phyloP scores from a whole-genome alignment of 2,888 invertebrate species.

The Agonopterix alstromeriana region DNA sequence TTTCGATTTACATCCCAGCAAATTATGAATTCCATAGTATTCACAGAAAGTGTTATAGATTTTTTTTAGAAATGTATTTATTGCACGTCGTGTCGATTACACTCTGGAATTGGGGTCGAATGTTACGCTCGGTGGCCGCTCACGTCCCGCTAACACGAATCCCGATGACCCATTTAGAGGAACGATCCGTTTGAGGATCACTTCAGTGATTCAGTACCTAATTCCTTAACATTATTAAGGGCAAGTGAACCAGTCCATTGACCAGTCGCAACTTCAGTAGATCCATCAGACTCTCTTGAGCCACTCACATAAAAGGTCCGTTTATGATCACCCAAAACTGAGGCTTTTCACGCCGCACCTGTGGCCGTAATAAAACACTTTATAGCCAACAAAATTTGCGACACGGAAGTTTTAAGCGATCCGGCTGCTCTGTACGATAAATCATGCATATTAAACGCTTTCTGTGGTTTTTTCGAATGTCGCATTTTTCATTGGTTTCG shows the following conservation, averaged over 20 bases:
- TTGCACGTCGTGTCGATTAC: too few relatives aligned
- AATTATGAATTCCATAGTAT: constrained; percentile 10
- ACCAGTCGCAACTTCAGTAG: neutral
- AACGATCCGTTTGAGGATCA: constrained; percentile 45
- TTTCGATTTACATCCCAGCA: constrained; percentile 13
- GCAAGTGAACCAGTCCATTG: constrained; percentile 17
- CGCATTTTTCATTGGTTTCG: neutral
- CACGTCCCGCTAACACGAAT: constrained; percentile 41
- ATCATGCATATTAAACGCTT: constrained; percentile 17
- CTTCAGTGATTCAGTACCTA: constrained; percentile 33
- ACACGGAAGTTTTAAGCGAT: constrained; percentile 36
- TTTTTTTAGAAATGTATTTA: too few relatives aligned
- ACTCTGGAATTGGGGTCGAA: constrained; percentile 25
- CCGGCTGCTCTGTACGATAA: constrained; percentile 26
- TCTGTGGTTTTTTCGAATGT: constrained; percentile 4
- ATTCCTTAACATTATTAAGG: constrained; percentile 13
- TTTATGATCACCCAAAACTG: constrained; percentile 47
- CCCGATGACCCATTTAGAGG: constrained; percentile 49
- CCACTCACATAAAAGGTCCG: constrained; percentile 3
- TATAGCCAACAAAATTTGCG: constrained; percentile 48
- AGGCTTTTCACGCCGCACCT: constrained; percentile 55
- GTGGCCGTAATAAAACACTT: constrained; percentile 57
- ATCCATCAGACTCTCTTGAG: neutral
- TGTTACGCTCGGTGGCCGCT: constrained; percentile 25
- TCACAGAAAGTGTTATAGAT: constrained; percentile 1